A percentile compares a stretch with the other conserved stretches of the same genome.
These are phyloP conservation scores for Cryptoblepharus egeriae DNA, from an alignment of 2,797 vertebrate genomes.

Conservation along the genomic window DNA sequence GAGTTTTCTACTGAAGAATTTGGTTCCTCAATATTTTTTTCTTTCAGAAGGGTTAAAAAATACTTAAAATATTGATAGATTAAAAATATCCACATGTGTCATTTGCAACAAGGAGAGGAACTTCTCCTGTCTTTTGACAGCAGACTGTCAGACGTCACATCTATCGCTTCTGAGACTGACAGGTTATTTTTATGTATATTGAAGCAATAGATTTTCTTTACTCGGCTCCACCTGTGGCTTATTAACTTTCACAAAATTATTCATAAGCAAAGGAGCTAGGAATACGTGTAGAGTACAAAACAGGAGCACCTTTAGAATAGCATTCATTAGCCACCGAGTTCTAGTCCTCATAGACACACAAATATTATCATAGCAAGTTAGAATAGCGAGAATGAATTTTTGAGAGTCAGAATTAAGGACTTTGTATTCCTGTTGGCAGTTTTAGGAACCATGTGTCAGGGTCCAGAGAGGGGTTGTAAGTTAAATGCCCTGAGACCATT, in stretches of 20 bases:
- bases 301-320: background rate
- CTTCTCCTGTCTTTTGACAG: slow-evolving; percentile 26
- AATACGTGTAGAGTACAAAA: slow-evolving; percentile 24
- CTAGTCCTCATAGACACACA: background rate
- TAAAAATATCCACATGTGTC: slow-evolving; percentile 8
- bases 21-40: background rate
- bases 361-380: background rate
- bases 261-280: slow-evolving; percentile 6
- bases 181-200: slow-evolving; percentile 46
- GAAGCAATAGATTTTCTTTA: slow-evolving; percentile 38
- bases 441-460: background rate
- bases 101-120: background rate
- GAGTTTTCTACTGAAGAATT: background rate
- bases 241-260: slow-evolving; percentile 44
- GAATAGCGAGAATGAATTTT: background rate
- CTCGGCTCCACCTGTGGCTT: slow-evolving; percentile 49
- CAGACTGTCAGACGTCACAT: slow-evolving; percentile 28
- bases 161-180: slow-evolving; percentile 34
- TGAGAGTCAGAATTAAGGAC: background rate
- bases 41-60: slow-evolving; percentile 11
- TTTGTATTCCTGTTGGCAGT: background rate
- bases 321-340: background rate
- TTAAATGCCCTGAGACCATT: background rate
- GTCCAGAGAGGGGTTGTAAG: too few relatives aligned
- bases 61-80: slow-evolving; percentile 19